Evolutionary conservation across 2,113 vertebrate species (phyloP), one percentile per base, ranked within the genome.

Genomic region (Dendrocopos noguchii): DNA sequence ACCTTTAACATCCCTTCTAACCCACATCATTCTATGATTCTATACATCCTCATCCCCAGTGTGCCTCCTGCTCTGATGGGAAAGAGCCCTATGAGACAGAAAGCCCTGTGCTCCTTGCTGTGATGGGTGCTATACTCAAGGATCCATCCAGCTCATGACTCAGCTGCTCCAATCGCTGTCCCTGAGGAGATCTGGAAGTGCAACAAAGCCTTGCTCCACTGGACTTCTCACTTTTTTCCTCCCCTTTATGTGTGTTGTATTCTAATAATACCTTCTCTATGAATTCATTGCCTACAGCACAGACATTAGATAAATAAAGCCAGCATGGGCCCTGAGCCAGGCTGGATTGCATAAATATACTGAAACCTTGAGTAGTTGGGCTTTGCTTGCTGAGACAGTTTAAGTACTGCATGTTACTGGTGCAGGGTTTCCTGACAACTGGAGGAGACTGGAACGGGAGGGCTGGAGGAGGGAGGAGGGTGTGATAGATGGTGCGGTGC

Each of bases 231-330:
- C 84, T 91, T 87, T 80, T 65, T 77, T 28, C 79, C 59, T 94
- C 76, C 70, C 78, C 70, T 91, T 94, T 60, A 27, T 75, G 87
- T 4, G 2, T 86, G 87, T 90, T 94, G 95, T 94, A 84, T 95
- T 95, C 89, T 94, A 92, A 95, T 94, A 94, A 96, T 94, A 83
- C 95, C 93, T 94, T 64, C 89, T 77, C 84, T 84, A 68, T 88
- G 94, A 96, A 95, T 94, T 24, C 94, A 94, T 94, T 1, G 91
- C 94, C 96, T 84, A 53, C 95, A 96, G 95, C 90, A 92, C 94
- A 94, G 95, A 94, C 90, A 84, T 91, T 95, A 88, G 96, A 97
- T 96, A 96, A 97, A 97, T 94, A 96, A 96, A 96, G 95, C 67
- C 46, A 19, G 17, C 1, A 9, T 82, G 93, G 95, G 95, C 94